Evolutionary conservation across 1,140 invertebrate genomes (phyloP), one percentile per base, ranked within the genome.

Genomic region (Thaumatotibia leucotreta): DNA sequence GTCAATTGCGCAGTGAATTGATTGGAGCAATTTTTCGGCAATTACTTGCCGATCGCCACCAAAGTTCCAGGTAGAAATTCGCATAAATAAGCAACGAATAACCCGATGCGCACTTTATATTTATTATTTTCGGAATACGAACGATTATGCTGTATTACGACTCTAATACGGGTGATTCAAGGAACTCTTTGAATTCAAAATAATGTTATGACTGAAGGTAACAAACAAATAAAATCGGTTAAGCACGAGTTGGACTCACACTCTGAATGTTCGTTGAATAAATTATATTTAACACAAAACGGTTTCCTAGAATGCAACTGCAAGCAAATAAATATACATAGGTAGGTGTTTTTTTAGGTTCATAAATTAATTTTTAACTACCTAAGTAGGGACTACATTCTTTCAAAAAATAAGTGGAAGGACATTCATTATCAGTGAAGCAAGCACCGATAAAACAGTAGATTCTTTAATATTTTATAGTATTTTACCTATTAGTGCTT

Each of bases 71-170:
- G 75, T 74, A 76, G 31, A 49, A 52, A 45, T 45, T 72, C 75
- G 68, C 75, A 76, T 76, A 76, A 76, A 76, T 74, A 76, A 66
- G 39, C 65, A 67, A 24, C 67, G 69, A 72, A 71, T 72, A 76
- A 66, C 69, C 65, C 11, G 62, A 45, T 63, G 27, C 8, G 10
- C 29, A 61, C 39, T 33, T 62, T 20, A 52, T 69, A 71, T 70
- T 74, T 71, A 70, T 61, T 69, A 71, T 58, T 58, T 58, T 58
- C 23, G 52, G 52, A 58, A 58, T 58, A 4, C 52, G 14, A 58
- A 58, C 24, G 24, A 58, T 58, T 58, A 58, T 58, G 52, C 23
- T 58, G 8, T 29, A 58, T 58, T 58, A 58, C 52, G 52, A 58
- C 52, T 58, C 52, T 58, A 58, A 58, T 58, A 58, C n/a, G 29